Evolutionary conservation across 2,888 invertebrate species (phyloP), one percentile per base, ranked within the genome.

Genomic region (Hofmannophila pseudospretella): DNA sequence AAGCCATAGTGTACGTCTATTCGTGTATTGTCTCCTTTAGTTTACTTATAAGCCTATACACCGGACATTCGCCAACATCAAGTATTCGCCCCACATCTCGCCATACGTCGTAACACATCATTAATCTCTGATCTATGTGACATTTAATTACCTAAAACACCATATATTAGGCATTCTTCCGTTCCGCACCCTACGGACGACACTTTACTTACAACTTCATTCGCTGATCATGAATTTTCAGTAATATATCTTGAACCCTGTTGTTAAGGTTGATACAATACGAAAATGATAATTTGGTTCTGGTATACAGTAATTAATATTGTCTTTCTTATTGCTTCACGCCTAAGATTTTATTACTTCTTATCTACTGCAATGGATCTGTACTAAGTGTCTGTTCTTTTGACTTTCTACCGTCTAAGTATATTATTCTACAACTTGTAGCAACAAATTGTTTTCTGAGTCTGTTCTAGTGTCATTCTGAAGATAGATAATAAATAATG

Each of bases 111-210:
- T 77, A 78, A 82, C 84, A 84, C 79, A 77, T 84, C 84, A 85
- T 86, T 86, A 85, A 86, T 85, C 80, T 79, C 75, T 78, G 82
- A 85, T 85, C 73, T 81, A 86, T 85, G 82, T 79, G 84, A 85
- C 84, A 84, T 86, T 85, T 84, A 85, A 86, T 86, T 86, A 86
- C 85, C 84, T 81, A 82, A 81, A 82, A 82, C 81, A 84, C 81
- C 81, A 84, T 86, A 85, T 82, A 85, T 84, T 80, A 72, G 63
- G 63, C 67, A 70, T 79, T 81, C 84, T 84, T 85, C 84, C 85
- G 77, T 69, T 68, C 62, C 66, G 58, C 54, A 57, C 68, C 71
- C 66, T 64, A 64, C 58, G 65, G 63, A 58, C 63, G 45, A 57
- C 49, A 49, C 60, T 34, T 42, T 41, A 49, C 56, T 58, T 54